These are phyloP conservation scores for Gymnocheta viridis DNA, from an alignment of 2,888 invertebrate species.

Conservation along the genomic window DNA sequence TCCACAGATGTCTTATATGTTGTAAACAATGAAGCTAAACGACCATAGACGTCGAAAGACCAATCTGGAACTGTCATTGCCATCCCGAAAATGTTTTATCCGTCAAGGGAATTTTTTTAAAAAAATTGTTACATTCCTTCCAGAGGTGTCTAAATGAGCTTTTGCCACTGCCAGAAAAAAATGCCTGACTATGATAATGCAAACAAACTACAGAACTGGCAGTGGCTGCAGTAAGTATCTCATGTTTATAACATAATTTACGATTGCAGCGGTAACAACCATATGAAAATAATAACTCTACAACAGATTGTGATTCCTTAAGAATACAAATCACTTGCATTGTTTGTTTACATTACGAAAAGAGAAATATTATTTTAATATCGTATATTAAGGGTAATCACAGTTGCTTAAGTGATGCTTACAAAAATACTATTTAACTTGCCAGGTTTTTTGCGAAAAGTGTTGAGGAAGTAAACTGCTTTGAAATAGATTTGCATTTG, in stretches of 20 bases:
- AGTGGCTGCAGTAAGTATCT: background rate
- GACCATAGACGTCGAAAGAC: background rate
- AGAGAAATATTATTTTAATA: background rate
- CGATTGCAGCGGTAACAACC: slow-evolving; percentile 31
- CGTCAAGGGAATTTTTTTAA: no score
- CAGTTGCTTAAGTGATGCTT: background rate
- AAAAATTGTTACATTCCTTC: background rate
- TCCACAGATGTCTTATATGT: background rate
- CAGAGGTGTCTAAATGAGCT: background rate
- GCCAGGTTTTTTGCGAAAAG: no score
- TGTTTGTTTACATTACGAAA: slow-evolving; percentile 47
- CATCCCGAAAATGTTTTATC: background rate
- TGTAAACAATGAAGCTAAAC: background rate
- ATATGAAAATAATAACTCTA: slow-evolving; percentile 28
- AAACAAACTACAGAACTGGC: background rate
- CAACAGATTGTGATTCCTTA: slow-evolving; percentile 28
- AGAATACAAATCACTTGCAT: slow-evolving; percentile 59
- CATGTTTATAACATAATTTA: slow-evolving; percentile 41
- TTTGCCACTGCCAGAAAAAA: background rate
- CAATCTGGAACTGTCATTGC: background rate
- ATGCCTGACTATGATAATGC: background rate
- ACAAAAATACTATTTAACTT: no score
- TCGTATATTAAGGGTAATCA: slow-evolving; percentile 42
- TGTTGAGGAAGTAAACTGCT: no score
- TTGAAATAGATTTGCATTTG: no score